phyloP scores from a whole-genome alignment of 2,888 invertebrate species.

The Diloba caeruleocephala region DNA sequence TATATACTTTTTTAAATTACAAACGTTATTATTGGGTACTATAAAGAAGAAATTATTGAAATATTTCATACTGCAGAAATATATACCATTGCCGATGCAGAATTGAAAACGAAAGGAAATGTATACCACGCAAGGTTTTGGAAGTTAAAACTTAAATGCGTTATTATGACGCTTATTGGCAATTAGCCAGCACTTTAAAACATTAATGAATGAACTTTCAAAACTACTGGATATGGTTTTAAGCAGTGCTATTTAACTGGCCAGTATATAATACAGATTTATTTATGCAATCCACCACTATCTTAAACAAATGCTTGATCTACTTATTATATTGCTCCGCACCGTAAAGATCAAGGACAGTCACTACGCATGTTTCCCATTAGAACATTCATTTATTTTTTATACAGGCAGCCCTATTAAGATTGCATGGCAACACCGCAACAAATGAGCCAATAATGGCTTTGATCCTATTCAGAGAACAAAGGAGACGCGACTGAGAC shows the following conservation, averaged over 20 bases:
- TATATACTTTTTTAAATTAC: constrained; percentile 4
- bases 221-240: constrained; percentile 11
- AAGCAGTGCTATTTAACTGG: constrained; percentile 1
- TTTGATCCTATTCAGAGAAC: constrained; percentile 61
- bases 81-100: constrained; percentile 3
- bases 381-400: constrained; percentile 21
- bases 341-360: constrained; percentile 12
- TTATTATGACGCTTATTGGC: constrained; percentile 35
- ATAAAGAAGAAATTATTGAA: constrained; percentile 1
- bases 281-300: neutral
- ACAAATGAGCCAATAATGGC: constrained; percentile 55
- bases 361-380: constrained; percentile 12
- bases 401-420: constrained; percentile 35
- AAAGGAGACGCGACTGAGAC: constrained; percentile 62
- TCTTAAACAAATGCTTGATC: neutral
- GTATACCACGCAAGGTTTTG: constrained; percentile 30
- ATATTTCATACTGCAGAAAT: constrained; percentile 9
- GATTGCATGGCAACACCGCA: constrained; percentile 42
- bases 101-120: constrained; percentile 12
- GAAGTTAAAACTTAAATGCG: constrained; percentile 22
- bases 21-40: neutral
- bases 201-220: constrained; percentile 10
- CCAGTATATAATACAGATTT: neutral
- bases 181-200: constrained; percentile 31
- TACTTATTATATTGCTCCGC: neutral